Percentiles rank a stretch among this genome's conserved stretches.
Evolutionary conservation across 1,140 invertebrate species (phyloP).

Genomic region (Camponotus pennsylvanicus): DNA sequence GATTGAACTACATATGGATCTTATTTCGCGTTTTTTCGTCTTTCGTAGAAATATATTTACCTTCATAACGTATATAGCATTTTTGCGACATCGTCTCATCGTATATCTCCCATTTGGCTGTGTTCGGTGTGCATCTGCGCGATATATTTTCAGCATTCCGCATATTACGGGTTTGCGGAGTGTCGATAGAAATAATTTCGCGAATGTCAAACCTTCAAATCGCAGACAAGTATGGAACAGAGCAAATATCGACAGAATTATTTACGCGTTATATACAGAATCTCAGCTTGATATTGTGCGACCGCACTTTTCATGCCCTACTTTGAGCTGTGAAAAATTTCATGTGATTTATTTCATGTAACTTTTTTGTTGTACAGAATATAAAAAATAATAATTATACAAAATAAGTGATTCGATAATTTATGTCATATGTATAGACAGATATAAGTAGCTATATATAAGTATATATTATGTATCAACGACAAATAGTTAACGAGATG

Average conservation of each 20-base stretch:
- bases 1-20: no score
- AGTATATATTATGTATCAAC: neutral
- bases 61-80: neutral
- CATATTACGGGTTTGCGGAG: conserved; percentile 28
- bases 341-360: neutral
- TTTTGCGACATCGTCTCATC: neutral
- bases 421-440: no score
- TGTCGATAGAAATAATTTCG: conserved; percentile 51
- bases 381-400: neutral
- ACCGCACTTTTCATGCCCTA: conserved; percentile 12
- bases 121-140: conserved; percentile 22
- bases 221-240: neutral
- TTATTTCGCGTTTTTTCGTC: neutral
- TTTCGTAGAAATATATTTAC: conserved; percentile 13
- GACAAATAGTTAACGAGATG: neutral
- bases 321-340: neutral
- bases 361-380: neutral
- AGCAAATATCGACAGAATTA: conserved; percentile 47
- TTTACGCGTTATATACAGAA: neutral
- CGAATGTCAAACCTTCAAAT: conserved; percentile 34
- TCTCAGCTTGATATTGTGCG: neutral
- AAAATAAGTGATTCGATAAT: neutral
- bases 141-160: conserved; percentile 38
- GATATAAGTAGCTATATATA: no score
- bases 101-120: neutral